Conservation (phyloP, 1,140 invertebrate genomes). For the Aphidius gifuensis region DNA sequence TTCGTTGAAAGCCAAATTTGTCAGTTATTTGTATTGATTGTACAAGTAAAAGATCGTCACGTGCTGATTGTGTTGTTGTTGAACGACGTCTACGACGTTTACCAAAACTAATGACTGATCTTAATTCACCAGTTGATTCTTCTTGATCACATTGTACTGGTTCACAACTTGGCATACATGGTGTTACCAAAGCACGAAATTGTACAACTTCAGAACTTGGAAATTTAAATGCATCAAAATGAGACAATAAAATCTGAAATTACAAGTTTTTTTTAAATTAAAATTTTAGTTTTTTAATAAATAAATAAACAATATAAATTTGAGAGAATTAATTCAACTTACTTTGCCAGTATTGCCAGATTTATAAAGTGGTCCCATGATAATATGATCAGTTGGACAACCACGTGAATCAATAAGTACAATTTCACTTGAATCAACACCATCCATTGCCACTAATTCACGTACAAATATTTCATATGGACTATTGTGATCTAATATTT, state of each 20-base stretch:
- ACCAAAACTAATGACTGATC: conserved; percentile 79
- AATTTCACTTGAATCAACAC: conserved; percentile 87
- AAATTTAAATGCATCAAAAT: conserved; percentile 96
- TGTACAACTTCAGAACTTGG: conserved; percentile 91
- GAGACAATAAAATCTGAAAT: conserved; percentile 73
- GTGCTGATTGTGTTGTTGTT: conserved; percentile 51
- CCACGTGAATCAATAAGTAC: conserved; percentile 87
- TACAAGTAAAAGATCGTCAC: conserved; percentile 81
- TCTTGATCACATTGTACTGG: conserved; percentile 82
- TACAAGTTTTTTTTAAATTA: not conserved
- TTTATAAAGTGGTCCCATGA: conserved; percentile 88
- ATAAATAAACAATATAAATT: too few species aligned
- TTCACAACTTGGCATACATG: conserved; percentile 88
- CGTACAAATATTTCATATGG: conserved; percentile 94
- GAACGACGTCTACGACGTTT: conserved; percentile 64
- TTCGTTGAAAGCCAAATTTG: conserved; percentile 78
- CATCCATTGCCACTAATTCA: conserved; percentile 91
- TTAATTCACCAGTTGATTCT: conserved; percentile 74
- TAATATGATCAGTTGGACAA: conserved; percentile 88
- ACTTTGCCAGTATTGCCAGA: conserved; percentile 72
- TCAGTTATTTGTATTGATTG: conserved; percentile 90
- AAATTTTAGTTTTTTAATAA: not conserved
- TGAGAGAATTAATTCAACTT: conserved; percentile 34
- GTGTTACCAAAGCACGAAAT: conserved; percentile 89
- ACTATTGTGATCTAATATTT: conserved; percentile 86